phyloP scores from a whole-genome alignment of 2,888 invertebrate genomes.

The Zygogramma bicolorata region DNA sequence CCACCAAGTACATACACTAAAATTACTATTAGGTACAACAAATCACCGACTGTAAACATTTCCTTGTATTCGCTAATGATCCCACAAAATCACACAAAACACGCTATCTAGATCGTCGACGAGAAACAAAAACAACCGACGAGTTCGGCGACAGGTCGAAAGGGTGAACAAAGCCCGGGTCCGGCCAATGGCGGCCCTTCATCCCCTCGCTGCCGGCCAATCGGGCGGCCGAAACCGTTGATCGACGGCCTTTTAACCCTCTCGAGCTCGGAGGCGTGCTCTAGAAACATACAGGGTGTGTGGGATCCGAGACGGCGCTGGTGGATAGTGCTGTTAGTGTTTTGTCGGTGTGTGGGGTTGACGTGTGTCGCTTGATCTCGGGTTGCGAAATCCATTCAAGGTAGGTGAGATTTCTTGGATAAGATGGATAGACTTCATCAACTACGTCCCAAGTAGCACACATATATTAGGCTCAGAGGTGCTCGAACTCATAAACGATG shows the following conservation, averaged over 20 bases:
- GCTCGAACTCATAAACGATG: too few species aligned
- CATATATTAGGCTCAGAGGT: too few species aligned
- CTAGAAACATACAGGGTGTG: conserved; percentile 45
- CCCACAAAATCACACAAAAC: neutral
- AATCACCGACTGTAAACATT: too few species aligned
- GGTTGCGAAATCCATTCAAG: neutral
- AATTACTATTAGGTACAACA: too few species aligned
- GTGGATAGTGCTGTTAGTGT: too few species aligned
- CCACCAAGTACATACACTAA: too few species aligned
- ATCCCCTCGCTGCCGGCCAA: conserved; percentile 48
- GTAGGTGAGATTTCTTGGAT: neutral
- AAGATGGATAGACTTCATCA: too few species aligned
- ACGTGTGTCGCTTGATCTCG: neutral
- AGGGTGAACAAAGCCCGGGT: conserved; percentile 58
- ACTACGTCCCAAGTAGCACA: too few species aligned
- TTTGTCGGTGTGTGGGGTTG: conserved; percentile 1
- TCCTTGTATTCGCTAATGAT: neutral
- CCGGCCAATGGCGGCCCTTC: conserved; percentile 52
- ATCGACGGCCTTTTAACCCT: conserved; percentile 60
- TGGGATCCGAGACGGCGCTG: neutral
- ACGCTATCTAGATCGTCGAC: too few species aligned
- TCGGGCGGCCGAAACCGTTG: conserved; percentile 51
- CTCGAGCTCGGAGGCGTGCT: conserved; percentile 53
- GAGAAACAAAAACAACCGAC: neutral
- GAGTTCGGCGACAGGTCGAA: conserved; percentile 59